Conservation (phyloP, 2,113 vertebrate species). For the Calidris pygmaea region DNA sequence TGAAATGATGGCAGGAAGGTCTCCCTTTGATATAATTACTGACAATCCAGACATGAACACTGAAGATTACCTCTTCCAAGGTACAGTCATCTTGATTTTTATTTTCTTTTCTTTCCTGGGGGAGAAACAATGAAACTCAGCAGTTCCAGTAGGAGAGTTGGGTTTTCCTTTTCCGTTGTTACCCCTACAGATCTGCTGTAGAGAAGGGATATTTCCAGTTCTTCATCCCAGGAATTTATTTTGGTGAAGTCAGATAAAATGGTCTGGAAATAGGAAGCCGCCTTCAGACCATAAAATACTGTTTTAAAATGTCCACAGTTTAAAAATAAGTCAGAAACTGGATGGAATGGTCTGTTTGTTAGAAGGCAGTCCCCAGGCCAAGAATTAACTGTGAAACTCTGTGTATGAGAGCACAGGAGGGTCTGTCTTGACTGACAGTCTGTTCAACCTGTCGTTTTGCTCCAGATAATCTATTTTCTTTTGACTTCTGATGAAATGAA, state of each 20-base stretch:
- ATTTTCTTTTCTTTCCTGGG: background rate
- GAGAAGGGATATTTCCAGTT: background rate
- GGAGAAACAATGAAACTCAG: background rate
- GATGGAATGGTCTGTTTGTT: background rate
- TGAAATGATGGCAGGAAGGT: constrained; percentile 99
- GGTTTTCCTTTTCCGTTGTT: background rate
- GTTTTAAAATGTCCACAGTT: background rate
- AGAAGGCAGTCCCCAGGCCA: background rate
- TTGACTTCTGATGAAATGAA: background rate
- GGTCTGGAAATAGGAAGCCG: background rate
- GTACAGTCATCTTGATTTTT: constrained; percentile 39
- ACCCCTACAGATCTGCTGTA: background rate
- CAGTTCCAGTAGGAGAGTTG: background rate
- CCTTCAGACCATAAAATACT: background rate
- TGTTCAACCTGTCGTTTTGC: background rate
- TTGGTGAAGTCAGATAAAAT: background rate
- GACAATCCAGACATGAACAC: constrained; percentile 99
- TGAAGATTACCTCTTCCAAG: constrained; percentile 99
- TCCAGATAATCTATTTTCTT: background rate
- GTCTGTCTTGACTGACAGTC: background rate
- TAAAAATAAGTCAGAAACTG: background rate
- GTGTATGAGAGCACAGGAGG: background rate
- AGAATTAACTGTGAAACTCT: background rate
- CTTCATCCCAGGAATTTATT: background rate
- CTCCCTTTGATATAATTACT: constrained; percentile 96